phyloP scores from a whole-genome alignment of 2,113 vertebrate genomes.

The Henicopernis longicauda region DNA sequence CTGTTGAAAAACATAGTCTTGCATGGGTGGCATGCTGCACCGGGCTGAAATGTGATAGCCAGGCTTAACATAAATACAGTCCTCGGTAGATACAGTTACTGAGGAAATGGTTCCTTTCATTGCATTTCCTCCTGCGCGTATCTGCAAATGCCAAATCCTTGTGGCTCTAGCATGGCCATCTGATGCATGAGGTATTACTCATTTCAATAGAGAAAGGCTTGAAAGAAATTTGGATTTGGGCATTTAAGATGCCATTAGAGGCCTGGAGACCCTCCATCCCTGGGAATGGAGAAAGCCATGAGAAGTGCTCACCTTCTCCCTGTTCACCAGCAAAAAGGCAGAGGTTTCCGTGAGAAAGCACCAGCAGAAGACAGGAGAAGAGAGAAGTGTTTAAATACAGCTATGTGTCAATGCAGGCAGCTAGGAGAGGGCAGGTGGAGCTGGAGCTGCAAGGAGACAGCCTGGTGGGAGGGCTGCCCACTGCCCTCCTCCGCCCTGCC shows the following conservation, averaged over 20 bases:
- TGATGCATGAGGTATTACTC: background rate
- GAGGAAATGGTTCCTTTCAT: background rate
- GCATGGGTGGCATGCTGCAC: background rate
- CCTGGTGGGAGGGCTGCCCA: background rate
- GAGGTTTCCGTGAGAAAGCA: background rate
- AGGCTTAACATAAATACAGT: background rate
- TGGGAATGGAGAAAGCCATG: background rate
- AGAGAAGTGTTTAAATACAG: background rate
- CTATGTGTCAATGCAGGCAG: background rate
- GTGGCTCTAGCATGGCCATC: background rate
- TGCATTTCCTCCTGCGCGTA: background rate
- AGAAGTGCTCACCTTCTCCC: background rate
- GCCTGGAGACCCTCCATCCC: background rate
- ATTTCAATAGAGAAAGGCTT: background rate
- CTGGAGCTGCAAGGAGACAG: background rate
- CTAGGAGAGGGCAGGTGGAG: background rate
- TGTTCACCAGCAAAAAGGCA: background rate
- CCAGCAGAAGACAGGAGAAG: background rate
- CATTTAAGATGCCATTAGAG: background rate
- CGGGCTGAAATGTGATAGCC: background rate
- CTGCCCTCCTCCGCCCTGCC: background rate
- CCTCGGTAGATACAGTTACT: background rate
- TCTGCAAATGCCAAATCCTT: background rate
- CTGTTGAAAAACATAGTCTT: background rate
- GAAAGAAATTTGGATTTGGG: background rate